Conservation (phyloP, 1,140 invertebrate species). For the Trigoniulus corallinus region DNA sequence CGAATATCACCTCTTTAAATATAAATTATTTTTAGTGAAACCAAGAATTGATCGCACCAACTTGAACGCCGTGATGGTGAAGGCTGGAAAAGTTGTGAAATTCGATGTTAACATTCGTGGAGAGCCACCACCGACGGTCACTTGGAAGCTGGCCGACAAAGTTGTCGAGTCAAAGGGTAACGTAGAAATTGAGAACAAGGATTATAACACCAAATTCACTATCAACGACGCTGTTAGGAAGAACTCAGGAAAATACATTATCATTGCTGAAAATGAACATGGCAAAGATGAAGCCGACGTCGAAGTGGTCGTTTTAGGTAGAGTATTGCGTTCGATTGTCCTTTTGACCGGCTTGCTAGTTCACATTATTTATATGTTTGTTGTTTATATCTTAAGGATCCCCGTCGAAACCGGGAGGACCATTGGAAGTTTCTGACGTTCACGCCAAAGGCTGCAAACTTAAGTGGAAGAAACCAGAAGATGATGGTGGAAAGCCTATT, state of each 20-base stretch:
- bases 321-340: slow-evolving; percentile 22
- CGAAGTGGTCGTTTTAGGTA: slow-evolving; percentile 76
- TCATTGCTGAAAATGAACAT: slow-evolving; percentile 76
- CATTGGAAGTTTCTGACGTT: slow-evolving; percentile 80
- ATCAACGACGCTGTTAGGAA: slow-evolving; percentile 65
- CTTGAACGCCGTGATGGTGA: slow-evolving; percentile 71
- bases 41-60: slow-evolving; percentile 92
- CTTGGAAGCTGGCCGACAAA: slow-evolving; percentile 56
- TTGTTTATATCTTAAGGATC: slow-evolving; percentile 3
- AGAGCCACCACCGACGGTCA: slow-evolving; percentile 81
- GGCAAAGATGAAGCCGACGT: slow-evolving; percentile 86
- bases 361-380: too few species aligned
- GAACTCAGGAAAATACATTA: slow-evolving; percentile 78
- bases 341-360: too few species aligned
- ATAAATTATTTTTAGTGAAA: slow-evolving; percentile 50
- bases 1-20: neutral
- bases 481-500: slow-evolving; percentile 94
- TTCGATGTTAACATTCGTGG: slow-evolving; percentile 86
- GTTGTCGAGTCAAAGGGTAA: slow-evolving; percentile 40
- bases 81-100: slow-evolving; percentile 79
- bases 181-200: slow-evolving; percentile 71
- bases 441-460: slow-evolving; percentile 83
- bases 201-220: slow-evolving; percentile 82
- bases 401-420: slow-evolving; percentile 41
- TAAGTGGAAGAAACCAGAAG: slow-evolving; percentile 92